A percentile compares a stretch with the other conserved stretches of the same genome.
phyloP scores from a whole-genome alignment of 2,113 vertebrate species.

The Prietella phreatophila region DNA sequence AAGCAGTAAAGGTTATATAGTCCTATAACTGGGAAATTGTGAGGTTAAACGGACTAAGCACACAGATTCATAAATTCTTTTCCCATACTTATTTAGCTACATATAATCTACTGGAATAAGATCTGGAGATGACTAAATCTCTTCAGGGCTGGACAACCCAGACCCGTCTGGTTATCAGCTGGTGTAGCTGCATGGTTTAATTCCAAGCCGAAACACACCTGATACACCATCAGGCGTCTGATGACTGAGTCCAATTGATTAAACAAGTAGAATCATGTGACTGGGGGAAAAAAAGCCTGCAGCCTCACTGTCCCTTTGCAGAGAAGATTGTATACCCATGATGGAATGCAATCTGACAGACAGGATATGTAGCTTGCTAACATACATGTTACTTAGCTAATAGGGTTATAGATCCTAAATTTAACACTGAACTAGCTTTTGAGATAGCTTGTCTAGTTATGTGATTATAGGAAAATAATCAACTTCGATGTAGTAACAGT shows the following conservation, averaged over 20 bases:
- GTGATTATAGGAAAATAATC: not conserved
- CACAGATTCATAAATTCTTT: not conserved
- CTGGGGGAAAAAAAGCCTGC: not conserved
- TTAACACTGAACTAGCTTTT: not conserved
- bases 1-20: not conserved
- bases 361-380: not conserved
- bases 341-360: not conserved
- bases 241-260: slow-evolving; percentile 9
- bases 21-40: not conserved
- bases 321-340: not conserved
- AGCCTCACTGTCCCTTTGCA: not conserved
- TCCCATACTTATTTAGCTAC: not conserved
- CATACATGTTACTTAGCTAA: no score
- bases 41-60: not conserved
- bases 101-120: not conserved
- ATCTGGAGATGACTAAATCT: not conserved
- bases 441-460: not conserved
- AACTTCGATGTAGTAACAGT: not conserved
- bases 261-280: not conserved
- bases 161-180: not conserved
- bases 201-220: not conserved
- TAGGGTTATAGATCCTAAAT: not conserved
- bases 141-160: not conserved
- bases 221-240: not conserved
- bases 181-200: not conserved